phyloP scores from a whole-genome alignment of 2,888 invertebrate genomes.

The Drosophila neotestacea region DNA sequence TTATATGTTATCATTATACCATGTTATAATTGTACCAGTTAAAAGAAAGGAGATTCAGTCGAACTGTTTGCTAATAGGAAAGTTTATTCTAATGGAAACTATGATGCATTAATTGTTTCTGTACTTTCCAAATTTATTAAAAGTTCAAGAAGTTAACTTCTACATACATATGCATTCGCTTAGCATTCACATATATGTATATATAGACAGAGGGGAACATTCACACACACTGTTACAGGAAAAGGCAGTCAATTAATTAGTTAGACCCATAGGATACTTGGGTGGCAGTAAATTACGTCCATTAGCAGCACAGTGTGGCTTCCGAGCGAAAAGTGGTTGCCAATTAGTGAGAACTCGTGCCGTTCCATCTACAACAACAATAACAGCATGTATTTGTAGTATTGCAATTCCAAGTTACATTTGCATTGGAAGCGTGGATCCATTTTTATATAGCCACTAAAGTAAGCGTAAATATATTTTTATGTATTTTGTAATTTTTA shows the following conservation, averaged over 20 bases:
- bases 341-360: slow-evolving; percentile 65
- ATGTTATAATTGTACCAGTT: too few species aligned
- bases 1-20: too few species aligned
- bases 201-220: neutral
- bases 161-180: slow-evolving; percentile 29
- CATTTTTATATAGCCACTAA: slow-evolving; percentile 29
- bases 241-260: slow-evolving; percentile 66
- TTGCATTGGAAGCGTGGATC: slow-evolving; percentile 52
- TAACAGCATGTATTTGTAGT: neutral
- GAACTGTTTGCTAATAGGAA: neutral
- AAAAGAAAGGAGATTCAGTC: too few species aligned
- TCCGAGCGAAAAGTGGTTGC: slow-evolving; percentile 70
- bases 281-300: slow-evolving; percentile 74
- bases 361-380: slow-evolving; percentile 11
- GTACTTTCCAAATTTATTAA: slow-evolving; percentile 20
- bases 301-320: slow-evolving; percentile 83
- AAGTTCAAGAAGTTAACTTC: slow-evolving; percentile 18
- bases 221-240: slow-evolving; percentile 2
- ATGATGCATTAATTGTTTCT: slow-evolving; percentile 16
- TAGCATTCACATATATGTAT: slow-evolving; percentile 1
- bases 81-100: slow-evolving; percentile 8
- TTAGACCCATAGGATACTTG: slow-evolving; percentile 51
- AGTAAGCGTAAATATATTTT: slow-evolving; percentile 14
- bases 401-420: slow-evolving; percentile 34
- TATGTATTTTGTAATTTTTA: slow-evolving; percentile 43